Conservation (phyloP, 2,113 vertebrate genomes). For the Oncorhynchus masou region DNA sequence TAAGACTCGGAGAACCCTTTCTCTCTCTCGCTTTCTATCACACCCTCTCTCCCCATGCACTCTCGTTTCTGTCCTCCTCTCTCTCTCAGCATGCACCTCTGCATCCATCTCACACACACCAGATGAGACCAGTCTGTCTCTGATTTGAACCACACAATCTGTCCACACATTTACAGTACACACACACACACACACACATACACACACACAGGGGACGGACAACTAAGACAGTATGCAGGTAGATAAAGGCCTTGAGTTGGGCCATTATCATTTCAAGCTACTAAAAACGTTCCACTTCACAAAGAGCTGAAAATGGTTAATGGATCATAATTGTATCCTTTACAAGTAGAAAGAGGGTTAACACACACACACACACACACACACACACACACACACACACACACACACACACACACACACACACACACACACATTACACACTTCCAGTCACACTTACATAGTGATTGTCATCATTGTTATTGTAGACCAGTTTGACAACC, state of each 20-base stretch:
- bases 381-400: too few relatives aligned
- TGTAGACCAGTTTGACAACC: slow-evolving; percentile 97
- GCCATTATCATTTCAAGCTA: slow-evolving; percentile 25
- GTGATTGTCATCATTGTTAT: slow-evolving; percentile 92
- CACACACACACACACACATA: not conserved
- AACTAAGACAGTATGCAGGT: not conserved
- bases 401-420: too few relatives aligned
- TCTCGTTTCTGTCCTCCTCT: too few relatives aligned
- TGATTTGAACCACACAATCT: slow-evolving; percentile 17
- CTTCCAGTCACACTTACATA: slow-evolving; percentile 91
- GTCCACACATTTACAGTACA: not conserved
- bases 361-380: not conserved
- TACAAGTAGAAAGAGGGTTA: not conserved
- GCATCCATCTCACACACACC: not conserved
- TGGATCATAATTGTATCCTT: slow-evolving; percentile 1
- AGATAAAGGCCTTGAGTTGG: not conserved
- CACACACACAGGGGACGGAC: not conserved
- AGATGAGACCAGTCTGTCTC: not conserved
- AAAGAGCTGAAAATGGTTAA: slow-evolving; percentile 25
- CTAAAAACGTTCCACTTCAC: not conserved
- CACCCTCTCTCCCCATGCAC: too few relatives aligned
- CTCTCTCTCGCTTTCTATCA: not conserved
- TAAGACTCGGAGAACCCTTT: too few relatives aligned
- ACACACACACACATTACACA: too few relatives aligned
- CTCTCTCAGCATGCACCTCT: too few relatives aligned